phyloP scores from a whole-genome alignment of 2,113 vertebrate species.

The Tringa solitaria region DNA sequence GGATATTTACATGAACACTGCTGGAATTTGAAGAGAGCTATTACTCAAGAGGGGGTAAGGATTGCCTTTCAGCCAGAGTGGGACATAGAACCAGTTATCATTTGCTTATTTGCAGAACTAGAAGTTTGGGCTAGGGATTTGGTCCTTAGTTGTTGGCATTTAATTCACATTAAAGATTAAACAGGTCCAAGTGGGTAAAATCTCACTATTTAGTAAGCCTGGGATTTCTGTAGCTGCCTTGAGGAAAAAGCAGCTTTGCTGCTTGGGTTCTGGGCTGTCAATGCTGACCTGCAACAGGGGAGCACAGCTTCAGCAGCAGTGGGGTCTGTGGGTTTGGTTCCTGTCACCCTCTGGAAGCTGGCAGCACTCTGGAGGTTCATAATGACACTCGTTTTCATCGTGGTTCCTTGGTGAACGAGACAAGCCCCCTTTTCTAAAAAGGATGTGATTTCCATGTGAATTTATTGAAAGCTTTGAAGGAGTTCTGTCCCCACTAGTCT shows the following conservation, averaged over 20 bases:
- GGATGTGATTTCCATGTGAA: neutral
- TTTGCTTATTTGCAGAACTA: neutral
- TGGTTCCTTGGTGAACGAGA: neutral
- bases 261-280: neutral
- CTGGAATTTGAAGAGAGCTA: neutral
- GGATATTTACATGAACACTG: neutral
- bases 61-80: neutral
- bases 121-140: neutral
- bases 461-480: neutral
- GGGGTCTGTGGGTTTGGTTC: neutral
- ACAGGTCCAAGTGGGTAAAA: neutral
- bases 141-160: neutral
- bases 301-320: accelerated
- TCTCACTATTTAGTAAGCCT: neutral
- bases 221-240: neutral
- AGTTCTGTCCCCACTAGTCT: neutral
- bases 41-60: neutral
- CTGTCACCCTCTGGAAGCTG: neutral
- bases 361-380: neutral
- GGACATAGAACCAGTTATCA: accelerated
- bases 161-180: neutral
- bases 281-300: neutral
- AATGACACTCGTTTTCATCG: accelerated
- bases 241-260: neutral
- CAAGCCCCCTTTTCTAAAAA: neutral